Percentiles rank a stretch among this genome's conserved stretches.
Evolutionary conservation across 2,888 invertebrate species (phyloP).

Genomic region (Lampropteryx suffumata): DNA sequence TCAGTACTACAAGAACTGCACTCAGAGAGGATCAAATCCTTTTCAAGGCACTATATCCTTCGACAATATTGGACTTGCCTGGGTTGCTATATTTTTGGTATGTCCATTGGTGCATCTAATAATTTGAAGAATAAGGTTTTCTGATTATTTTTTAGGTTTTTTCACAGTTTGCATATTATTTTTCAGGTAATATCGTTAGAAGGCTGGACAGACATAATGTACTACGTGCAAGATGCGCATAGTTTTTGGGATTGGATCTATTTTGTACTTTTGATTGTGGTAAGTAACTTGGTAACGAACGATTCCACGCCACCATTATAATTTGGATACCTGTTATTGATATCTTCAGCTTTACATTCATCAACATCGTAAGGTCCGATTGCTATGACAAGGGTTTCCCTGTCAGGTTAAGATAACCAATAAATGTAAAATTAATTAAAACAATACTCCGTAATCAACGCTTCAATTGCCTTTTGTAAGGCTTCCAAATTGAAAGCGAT

Average conservation of each 20-base stretch:
- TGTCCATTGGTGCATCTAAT: slow-evolving; percentile 52
- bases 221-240: slow-evolving; percentile 99
- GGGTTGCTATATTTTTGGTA: slow-evolving; percentile 99
- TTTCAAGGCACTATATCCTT: slow-evolving; percentile 99
- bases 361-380: slow-evolving; percentile 5
- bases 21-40: slow-evolving; percentile 96
- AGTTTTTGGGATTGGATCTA: slow-evolving; percentile 99
- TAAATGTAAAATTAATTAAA: slow-evolving; percentile 24
- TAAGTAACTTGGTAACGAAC: slow-evolving; percentile 79
- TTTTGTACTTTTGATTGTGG: slow-evolving; percentile 99
- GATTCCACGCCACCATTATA: too few species aligned
- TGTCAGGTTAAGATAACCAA: slow-evolving; percentile 26
- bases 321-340: too few species aligned
- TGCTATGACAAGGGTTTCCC: slow-evolving; percentile 25
- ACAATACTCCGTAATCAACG: slow-evolving; percentile 26
- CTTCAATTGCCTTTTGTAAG: slow-evolving; percentile 18
- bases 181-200: slow-evolving; percentile 98
- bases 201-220: slow-evolving; percentile 99
- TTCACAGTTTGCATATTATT: neutral
- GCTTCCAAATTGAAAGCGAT: slow-evolving; percentile 23
- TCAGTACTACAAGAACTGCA: slow-evolving; percentile 98
- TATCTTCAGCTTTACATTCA: neutral
- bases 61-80: slow-evolving; percentile 99
- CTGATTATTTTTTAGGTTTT: too few species aligned
- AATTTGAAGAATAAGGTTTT: too few species aligned